Evolutionary conservation across 2,888 invertebrate species (phyloP).

Genomic region (Sericinus montela): DNA sequence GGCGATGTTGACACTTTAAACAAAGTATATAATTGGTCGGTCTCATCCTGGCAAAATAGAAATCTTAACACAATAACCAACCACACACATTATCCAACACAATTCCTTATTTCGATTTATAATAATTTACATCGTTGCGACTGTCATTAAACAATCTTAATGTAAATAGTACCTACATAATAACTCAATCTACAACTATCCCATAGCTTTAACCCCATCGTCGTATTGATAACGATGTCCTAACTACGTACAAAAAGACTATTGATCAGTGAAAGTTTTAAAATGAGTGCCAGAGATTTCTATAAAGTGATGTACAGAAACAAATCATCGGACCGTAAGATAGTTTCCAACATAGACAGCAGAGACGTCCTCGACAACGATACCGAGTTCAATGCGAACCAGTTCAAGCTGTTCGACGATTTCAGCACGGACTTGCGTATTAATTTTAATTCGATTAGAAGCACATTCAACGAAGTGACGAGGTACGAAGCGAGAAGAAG

Average conservation of each 20-base stretch:
- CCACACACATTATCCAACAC: constrained; percentile 50
- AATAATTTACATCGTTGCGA: constrained; percentile 34
- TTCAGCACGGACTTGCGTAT: constrained; percentile 67
- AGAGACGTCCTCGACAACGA: constrained; percentile 64
- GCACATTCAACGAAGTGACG: constrained; percentile 47
- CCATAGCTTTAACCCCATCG: constrained; percentile 11
- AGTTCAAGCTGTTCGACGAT: constrained; percentile 71
- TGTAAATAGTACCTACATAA: too few species aligned
- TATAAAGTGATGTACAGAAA: constrained; percentile 61
- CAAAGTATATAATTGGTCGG: too few species aligned
- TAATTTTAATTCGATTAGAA: constrained; percentile 57
- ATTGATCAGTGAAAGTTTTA: background rate
- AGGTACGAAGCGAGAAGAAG: constrained; percentile 37
- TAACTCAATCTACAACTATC: background rate
- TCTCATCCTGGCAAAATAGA: too few species aligned
- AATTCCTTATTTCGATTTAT: constrained; percentile 11
- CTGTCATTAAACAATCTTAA: constrained; percentile 22
- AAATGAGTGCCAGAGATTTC: constrained; percentile 65
- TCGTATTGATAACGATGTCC: constrained; percentile 21
- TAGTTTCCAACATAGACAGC: constrained; percentile 39
- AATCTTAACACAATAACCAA: background rate
- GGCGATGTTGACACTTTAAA: too few species aligned
- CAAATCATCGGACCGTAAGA: constrained; percentile 41
- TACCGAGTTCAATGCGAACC: constrained; percentile 71
- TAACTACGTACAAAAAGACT: constrained; percentile 16